Percentiles rank a stretch among this genome's conserved stretches.
Conservation (phyloP, 2,113 vertebrate species). For the Brachyistius frenatus region DNA sequence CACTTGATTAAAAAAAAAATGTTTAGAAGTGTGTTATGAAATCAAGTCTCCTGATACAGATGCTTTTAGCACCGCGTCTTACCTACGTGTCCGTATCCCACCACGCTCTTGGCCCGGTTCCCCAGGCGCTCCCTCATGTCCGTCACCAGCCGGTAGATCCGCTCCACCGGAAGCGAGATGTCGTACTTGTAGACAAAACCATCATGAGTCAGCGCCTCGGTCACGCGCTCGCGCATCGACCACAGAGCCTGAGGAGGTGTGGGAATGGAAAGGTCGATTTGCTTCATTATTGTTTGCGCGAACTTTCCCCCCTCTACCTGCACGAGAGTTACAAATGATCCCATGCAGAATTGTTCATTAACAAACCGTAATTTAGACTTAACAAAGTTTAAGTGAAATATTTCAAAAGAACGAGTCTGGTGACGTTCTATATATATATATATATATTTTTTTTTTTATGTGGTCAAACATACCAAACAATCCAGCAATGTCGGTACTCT, state of each 20-base stretch:
- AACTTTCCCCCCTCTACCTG: neutral
- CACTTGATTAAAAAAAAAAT: no score
- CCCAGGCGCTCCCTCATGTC: conserved; percentile 87
- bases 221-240: conserved; percentile 93
- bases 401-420: no score
- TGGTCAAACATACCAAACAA: no score
- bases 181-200: conserved; percentile 95
- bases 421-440: no score
- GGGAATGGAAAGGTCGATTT: neutral
- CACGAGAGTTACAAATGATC: neutral
- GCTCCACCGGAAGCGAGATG: conserved; percentile 90
- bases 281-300: neutral
- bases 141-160: conserved; percentile 90
- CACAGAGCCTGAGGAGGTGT: conserved; percentile 84
- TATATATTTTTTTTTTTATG: no score
- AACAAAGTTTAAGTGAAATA: no score
- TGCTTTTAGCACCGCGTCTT: conserved; percentile 53
- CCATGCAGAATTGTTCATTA: no score
- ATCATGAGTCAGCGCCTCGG: conserved; percentile 90
- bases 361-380: no score
- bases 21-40: no score
- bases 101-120: conserved; percentile 86
- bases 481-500: no score
- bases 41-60: no score
- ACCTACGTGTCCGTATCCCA: conserved; percentile 97